A percentile compares a stretch with the other conserved stretches of the same genome.
These are phyloP conservation scores for Crocuta crocuta DNA, from an alignment of 2,113 vertebrate genomes.

Conservation along the genomic window DNA sequence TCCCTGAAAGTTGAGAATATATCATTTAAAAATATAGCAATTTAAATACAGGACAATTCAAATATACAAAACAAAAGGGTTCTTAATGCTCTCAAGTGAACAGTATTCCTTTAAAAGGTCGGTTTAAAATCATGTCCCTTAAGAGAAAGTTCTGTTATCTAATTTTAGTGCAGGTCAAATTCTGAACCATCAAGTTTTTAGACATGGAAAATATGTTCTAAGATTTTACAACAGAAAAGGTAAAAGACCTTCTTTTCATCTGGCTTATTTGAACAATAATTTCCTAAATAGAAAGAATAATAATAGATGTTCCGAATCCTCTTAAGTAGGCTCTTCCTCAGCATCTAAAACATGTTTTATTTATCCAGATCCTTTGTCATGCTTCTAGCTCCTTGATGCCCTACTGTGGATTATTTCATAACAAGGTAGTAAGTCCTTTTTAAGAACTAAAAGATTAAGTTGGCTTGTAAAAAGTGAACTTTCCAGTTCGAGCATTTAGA, in stretches of 20 bases:
- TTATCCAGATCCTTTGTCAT: not conserved
- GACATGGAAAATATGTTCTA: slow-evolving; percentile 2
- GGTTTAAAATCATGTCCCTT: not conserved
- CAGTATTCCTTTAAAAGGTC: not conserved
- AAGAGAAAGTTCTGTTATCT: not conserved
- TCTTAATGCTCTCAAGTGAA: not conserved
- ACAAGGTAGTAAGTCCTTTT: not conserved
- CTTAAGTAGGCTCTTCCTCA: not conserved
- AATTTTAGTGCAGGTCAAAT: slow-evolving; percentile 15
- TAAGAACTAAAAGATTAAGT: not conserved
- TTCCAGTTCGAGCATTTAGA: not conserved
- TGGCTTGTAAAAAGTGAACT: not conserved
- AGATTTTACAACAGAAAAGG: slow-evolving; percentile 21
- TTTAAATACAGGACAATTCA: slow-evolving; percentile 18
- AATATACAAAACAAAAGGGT: slow-evolving; percentile 14
- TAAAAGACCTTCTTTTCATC: not conserved
- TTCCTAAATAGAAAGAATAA: slow-evolving; percentile 15
- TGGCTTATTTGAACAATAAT: not conserved
- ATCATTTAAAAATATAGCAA: slow-evolving; percentile 45
- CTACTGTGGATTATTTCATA: slow-evolving; percentile 28
- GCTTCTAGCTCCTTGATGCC: slow-evolving; percentile 41
- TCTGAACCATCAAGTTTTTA: not conserved
- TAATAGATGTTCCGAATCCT: not conserved
- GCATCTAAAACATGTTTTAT: slow-evolving; percentile 9
- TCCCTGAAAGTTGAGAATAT: slow-evolving; percentile 85